Percentiles rank a stretch among this genome's conserved stretches.
These are phyloP conservation scores for Eumaeus atala DNA, from an alignment of 1,140 invertebrate species.

Conservation along the genomic window DNA sequence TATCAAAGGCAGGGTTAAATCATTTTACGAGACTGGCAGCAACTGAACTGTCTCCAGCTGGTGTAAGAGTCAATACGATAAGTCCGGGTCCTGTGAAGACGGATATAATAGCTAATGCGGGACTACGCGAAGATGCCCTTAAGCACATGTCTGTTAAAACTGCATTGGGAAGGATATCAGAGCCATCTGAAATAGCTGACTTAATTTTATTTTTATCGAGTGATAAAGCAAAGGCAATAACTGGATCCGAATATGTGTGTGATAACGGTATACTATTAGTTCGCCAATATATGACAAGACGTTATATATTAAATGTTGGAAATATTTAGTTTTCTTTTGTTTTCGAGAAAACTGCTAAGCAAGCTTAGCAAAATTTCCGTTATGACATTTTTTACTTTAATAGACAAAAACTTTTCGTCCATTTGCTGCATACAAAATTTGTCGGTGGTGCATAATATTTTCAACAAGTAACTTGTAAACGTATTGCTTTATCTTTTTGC, in stretches of 20 bases:
- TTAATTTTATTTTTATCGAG: constrained; percentile 32
- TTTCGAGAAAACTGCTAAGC: too few relatives aligned
- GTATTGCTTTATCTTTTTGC: too few relatives aligned
- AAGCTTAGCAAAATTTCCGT: too few relatives aligned
- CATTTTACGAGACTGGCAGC: constrained; percentile 19
- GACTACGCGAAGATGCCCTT: neutral
- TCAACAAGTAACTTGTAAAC: too few relatives aligned
- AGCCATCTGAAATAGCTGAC: constrained; percentile 30
- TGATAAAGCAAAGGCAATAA: constrained; percentile 34
- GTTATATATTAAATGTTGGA: too few relatives aligned
- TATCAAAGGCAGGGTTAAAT: constrained; percentile 20
- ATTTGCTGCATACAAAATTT: too few relatives aligned
- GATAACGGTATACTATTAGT: constrained; percentile 22
- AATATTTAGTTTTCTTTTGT: too few relatives aligned
- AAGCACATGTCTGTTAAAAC: neutral
- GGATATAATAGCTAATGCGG: constrained; percentile 10
- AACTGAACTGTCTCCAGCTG: constrained; percentile 14
- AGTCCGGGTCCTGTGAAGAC: constrained; percentile 21
- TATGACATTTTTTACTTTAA: too few relatives aligned
- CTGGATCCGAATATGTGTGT: constrained; percentile 29
- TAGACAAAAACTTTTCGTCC: too few relatives aligned
- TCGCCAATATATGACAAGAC: too few relatives aligned
- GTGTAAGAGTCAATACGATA: constrained; percentile 21
- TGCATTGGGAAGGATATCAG: neutral
- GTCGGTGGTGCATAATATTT: too few relatives aligned